Percentiles rank a stretch among this genome's conserved stretches.
Conservation (phyloP, 53 echinoderm and acorn worm genomes). For the Henricia sp. region DNA sequence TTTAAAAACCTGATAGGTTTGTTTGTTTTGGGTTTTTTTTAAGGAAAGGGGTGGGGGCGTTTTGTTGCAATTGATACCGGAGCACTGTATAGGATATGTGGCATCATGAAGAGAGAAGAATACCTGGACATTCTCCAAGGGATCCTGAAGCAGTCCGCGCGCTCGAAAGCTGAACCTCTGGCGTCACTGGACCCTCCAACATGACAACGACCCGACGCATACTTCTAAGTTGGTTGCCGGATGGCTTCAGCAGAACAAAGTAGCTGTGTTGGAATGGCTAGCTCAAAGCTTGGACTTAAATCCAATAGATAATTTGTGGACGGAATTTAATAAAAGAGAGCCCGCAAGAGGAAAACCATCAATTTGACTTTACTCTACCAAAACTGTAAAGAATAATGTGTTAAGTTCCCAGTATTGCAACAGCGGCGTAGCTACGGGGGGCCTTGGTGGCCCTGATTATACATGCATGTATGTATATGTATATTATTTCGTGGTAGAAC, state of each 20-base stretch:
- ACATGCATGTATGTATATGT: too few relatives aligned
- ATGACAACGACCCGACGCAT: too few relatives aligned
- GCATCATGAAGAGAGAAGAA: background rate
- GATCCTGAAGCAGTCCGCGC: background rate
- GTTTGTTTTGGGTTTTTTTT: too few relatives aligned
- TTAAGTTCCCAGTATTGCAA: too few relatives aligned
- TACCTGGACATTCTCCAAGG: background rate
- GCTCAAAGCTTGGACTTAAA: constrained; percentile 6
- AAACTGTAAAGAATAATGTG: constrained; percentile 1
- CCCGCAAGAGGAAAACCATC: background rate
- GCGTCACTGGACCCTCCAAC: too few relatives aligned
- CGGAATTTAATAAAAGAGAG: constrained; percentile 7
- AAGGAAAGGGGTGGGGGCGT: too few relatives aligned
- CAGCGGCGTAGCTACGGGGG: too few relatives aligned
- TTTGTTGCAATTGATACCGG: constrained; percentile 16
- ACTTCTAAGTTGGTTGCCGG: constrained; percentile 7
- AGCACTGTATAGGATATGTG: constrained; percentile 21
- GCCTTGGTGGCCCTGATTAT: too few relatives aligned
- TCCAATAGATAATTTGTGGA: constrained; percentile 17
- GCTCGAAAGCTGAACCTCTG: background rate
- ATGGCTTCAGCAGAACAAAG: constrained; percentile 13
- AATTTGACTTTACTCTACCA: constrained; percentile 2
- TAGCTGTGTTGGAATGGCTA: constrained; percentile 9
- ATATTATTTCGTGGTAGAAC: too few relatives aligned
- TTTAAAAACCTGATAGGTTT: too few relatives aligned